Evolutionary conservation across 2,113 vertebrate genomes (phyloP).

Genomic region (Atractosteus spatula): DNA sequence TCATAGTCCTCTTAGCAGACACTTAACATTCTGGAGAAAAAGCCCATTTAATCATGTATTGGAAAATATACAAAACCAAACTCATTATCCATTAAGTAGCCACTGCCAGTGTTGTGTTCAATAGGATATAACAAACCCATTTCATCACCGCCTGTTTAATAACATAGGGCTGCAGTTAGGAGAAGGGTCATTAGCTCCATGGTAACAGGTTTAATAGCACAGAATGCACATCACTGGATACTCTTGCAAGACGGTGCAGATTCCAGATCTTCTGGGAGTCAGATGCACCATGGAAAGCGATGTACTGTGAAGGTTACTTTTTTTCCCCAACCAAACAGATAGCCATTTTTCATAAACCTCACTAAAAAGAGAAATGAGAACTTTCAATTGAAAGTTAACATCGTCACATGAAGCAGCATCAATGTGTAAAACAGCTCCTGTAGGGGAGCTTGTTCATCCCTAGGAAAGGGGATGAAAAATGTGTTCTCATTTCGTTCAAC

Average conservation of each 20-base stretch:
- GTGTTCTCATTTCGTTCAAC: no score
- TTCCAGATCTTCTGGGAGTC: background rate
- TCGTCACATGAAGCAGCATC: background rate
- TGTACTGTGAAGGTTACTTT: background rate
- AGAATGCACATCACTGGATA: slow-evolving; percentile 2
- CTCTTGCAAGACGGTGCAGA: background rate
- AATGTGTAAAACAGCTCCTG: no score
- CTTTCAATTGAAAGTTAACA: background rate
- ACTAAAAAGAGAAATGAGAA: background rate
- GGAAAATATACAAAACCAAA: slow-evolving; percentile 10
- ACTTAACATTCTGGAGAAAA: slow-evolving; percentile 12
- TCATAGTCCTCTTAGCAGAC: background rate
- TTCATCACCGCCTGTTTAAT: slow-evolving; percentile 19
- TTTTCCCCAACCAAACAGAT: background rate
- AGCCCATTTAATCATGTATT: slow-evolving; percentile 6
- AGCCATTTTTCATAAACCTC: background rate
- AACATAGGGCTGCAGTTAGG: slow-evolving; percentile 11
- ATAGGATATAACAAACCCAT: slow-evolving; percentile 19
- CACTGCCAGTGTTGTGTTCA: slow-evolving; percentile 15
- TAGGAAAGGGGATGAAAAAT: no score
- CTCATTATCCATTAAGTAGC: slow-evolving; percentile 11
- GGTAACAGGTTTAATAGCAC: slow-evolving; percentile 13
- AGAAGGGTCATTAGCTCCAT: slow-evolving; percentile 27
- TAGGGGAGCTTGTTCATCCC: no score
- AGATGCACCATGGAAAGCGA: background rate